A percentile compares a stretch with the other conserved stretches of the same genome.
phyloP scores from a whole-genome alignment of 2,888 invertebrate genomes.

The Trichogramma dendrolimi region DNA sequence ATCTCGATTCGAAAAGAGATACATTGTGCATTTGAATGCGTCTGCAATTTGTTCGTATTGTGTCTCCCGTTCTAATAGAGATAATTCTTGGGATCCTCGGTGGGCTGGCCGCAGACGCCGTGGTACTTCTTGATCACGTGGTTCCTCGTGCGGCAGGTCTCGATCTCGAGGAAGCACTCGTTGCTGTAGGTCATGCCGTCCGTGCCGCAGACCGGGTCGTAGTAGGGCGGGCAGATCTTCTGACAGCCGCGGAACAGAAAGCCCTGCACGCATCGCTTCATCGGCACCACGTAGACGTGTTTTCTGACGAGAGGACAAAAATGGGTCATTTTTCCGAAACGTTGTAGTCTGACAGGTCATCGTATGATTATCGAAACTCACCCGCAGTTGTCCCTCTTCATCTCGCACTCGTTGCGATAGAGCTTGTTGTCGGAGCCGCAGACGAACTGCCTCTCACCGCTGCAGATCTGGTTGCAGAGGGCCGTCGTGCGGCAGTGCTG shows the following conservation, averaged over 20 bases:
- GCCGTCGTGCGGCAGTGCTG: conserved; percentile 83
- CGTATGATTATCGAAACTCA: conserved; percentile 44
- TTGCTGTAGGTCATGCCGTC: conserved; percentile 91
- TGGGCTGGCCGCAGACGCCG: conserved; percentile 81
- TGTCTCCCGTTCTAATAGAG: conserved; percentile 59
- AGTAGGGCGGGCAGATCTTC: conserved; percentile 79
- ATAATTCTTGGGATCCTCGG: conserved; percentile 83
- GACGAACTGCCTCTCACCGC: conserved; percentile 72
- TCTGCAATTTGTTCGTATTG: conserved; percentile 26
- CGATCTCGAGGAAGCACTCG: conserved; percentile 85
- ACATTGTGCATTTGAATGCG: conserved; percentile 11
- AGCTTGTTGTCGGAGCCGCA: conserved; percentile 88
- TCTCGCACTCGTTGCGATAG: conserved; percentile 84
- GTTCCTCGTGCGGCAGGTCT: conserved; percentile 81
- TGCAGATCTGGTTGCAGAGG: conserved; percentile 72
- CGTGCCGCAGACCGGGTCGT: conserved; percentile 89
- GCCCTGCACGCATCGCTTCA: conserved; percentile 78
- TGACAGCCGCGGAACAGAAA: conserved; percentile 85
- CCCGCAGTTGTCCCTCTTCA: conserved; percentile 89
- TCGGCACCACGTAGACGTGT: conserved; percentile 85
- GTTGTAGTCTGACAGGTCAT: background rate
- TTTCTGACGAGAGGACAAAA: conserved; percentile 60
- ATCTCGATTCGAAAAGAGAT: conserved; percentile 7
- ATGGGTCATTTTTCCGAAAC: background rate
- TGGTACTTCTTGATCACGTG: conserved; percentile 73